phyloP scores from a whole-genome alignment of 2,113 vertebrate genomes.

The Calypte anna region DNA sequence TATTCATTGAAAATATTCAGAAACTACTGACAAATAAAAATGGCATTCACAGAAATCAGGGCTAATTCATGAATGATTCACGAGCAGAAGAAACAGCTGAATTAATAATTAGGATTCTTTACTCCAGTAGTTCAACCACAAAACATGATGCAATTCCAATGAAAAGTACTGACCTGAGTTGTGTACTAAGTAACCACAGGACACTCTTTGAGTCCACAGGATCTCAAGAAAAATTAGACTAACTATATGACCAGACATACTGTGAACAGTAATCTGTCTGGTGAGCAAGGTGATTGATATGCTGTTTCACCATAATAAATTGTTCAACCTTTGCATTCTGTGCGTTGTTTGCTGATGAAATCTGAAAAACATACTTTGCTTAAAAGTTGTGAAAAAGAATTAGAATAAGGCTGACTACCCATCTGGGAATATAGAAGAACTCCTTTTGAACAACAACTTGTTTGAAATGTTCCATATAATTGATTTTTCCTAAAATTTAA shows the following conservation, averaged over 20 bases:
- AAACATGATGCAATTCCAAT: neutral
- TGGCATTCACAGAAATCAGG: neutral
- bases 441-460: neutral
- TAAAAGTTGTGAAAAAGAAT: neutral
- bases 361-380: neutral
- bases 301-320: neutral
- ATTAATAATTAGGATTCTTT: slow-evolving; percentile 44
- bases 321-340: neutral
- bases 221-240: neutral
- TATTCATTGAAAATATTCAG: neutral
- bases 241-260: neutral
- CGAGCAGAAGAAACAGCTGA: neutral
- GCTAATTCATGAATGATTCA: slow-evolving; percentile 50
- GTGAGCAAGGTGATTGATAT: neutral
- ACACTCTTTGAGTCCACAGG: neutral
- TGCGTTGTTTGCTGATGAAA: neutral
- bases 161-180: neutral
- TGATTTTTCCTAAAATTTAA: neutral
- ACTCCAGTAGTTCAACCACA: neutral
- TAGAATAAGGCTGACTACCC: neutral
- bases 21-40: slow-evolving; percentile 31
- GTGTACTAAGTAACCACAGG: neutral
- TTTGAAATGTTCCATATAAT: neutral
- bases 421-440: neutral
- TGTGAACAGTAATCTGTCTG: neutral